Evolutionary conservation across 2,888 invertebrate genomes (phyloP).

Genomic region (Heliconius hortense): DNA sequence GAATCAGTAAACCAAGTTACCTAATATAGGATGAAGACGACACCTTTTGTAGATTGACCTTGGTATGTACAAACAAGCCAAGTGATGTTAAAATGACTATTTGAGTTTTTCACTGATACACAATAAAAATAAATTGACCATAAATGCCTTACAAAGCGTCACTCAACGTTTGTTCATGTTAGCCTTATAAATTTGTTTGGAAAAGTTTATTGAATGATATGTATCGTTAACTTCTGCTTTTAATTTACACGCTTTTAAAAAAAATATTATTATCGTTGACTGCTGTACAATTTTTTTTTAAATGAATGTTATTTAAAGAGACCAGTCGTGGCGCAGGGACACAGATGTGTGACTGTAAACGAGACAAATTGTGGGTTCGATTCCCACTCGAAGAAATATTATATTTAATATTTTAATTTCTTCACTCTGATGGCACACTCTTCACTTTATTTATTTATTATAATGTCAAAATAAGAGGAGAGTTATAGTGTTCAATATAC

Average conservation of each 20-base stretch:
- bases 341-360: too few species aligned
- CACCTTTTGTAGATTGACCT: slow-evolving; percentile 55
- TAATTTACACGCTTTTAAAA: neutral
- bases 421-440: too few species aligned
- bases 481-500: neutral
- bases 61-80: slow-evolving; percentile 47
- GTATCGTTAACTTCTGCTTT: neutral
- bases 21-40: slow-evolving; percentile 53
- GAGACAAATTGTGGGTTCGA: too few species aligned
- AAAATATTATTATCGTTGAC: neutral
- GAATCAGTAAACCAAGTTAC: slow-evolving; percentile 50
- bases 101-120: slow-evolving; percentile 38
- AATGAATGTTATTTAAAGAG: neutral
- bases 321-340: too few species aligned
- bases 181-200: neutral
- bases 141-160: slow-evolving; percentile 4
- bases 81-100: slow-evolving; percentile 41
- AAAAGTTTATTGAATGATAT: neutral
- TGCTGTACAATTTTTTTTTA: neutral
- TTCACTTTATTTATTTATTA: too few species aligned
- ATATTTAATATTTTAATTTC: too few species aligned
- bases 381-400: too few species aligned
- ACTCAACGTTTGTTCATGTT: neutral
- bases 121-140: slow-evolving; percentile 14
- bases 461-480: neutral